Evolutionary conservation across 1,140 invertebrate species (phyloP).

Genomic region (Drosophila fuyamai): DNA sequence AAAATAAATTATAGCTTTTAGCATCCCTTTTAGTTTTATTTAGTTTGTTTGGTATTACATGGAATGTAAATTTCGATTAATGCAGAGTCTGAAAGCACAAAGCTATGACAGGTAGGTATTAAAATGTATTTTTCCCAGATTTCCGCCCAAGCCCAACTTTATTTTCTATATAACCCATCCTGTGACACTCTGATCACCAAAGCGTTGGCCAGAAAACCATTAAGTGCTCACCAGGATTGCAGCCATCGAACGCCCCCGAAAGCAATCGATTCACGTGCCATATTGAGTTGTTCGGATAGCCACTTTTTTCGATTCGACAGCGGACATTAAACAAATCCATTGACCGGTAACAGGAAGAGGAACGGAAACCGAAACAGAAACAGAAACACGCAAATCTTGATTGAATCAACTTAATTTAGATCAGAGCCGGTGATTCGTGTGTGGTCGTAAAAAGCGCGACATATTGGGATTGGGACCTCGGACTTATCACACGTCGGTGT

Average conservation of each 20-base stretch:
- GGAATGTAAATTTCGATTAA: neutral
- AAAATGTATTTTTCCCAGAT: neutral
- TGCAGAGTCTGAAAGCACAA: too few relatives aligned
- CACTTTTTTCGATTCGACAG: constrained; percentile 21
- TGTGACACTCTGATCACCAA: constrained; percentile 13
- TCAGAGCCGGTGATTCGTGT: constrained; percentile 78
- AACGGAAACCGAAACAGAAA: constrained; percentile 1
- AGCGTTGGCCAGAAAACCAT: constrained; percentile 38
- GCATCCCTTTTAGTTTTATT: too few relatives aligned
- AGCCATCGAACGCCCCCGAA: constrained; percentile 45
- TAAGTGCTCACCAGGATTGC: constrained; percentile 56
- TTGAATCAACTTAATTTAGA: constrained; percentile 82
- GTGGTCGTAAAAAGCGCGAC: constrained; percentile 78
- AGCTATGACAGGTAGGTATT: too few relatives aligned
- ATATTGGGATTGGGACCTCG: constrained; percentile 64
- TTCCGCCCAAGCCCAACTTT: neutral
- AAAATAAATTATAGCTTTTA: too few relatives aligned
- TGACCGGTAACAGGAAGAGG: constrained; percentile 38
- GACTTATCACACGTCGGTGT: constrained; percentile 75
- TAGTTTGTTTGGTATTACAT: too few relatives aligned
- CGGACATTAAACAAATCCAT: constrained; percentile 77
- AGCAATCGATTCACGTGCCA: constrained; percentile 71
- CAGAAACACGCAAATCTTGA: constrained; percentile 73
- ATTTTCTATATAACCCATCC: constrained; percentile 6
- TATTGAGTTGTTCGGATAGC: constrained; percentile 61